phyloP scores from a whole-genome alignment of 2,113 vertebrate genomes.

The Zosterops lateralis region DNA sequence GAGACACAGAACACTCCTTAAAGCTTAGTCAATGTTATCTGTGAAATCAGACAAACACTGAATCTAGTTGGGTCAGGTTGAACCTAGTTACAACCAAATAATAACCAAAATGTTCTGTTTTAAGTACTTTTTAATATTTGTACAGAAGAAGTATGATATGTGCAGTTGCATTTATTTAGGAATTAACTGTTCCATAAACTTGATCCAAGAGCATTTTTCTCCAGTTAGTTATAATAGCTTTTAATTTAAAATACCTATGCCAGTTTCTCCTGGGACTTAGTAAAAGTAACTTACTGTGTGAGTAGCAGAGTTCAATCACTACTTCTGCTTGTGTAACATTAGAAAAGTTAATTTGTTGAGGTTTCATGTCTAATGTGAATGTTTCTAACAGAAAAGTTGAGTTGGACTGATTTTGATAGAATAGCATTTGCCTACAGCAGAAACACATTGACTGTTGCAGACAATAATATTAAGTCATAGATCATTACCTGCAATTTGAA shows the following conservation, averaged over 20 bases:
- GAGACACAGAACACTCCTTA: not conserved
- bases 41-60: not conserved
- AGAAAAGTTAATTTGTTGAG: not conserved
- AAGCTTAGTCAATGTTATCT: not conserved
- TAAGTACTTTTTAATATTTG: not conserved
- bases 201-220: not conserved
- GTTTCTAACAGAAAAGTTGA: not conserved
- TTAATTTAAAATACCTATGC: not conserved
- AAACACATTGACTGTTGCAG: not conserved
- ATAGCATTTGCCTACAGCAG: not conserved
- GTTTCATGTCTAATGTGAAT: not conserved
- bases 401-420: not conserved
- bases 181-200: not conserved
- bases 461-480: not conserved
- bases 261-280: not conserved
- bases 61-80: not conserved
- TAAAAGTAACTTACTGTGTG: not conserved
- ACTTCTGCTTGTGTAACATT: not conserved
- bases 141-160: not conserved
- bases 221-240: not conserved
- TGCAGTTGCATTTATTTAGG: not conserved
- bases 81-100: not conserved
- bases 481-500: not conserved
- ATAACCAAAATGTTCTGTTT: not conserved
- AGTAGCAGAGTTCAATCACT: not conserved